phyloP scores from a whole-genome alignment of 2,888 invertebrate species.

The Diogma glabrata region DNA sequence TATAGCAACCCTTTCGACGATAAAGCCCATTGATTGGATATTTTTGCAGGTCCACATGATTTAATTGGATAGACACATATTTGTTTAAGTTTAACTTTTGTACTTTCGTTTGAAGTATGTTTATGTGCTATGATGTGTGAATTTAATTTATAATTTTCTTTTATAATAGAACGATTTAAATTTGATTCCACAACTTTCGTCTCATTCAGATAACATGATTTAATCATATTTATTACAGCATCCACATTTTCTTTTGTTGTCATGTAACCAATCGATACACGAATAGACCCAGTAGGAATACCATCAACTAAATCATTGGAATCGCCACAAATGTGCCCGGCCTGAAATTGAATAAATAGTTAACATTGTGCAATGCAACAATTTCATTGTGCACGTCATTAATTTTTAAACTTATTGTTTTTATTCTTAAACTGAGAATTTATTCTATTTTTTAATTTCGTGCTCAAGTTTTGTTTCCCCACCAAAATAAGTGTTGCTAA shows the following conservation, averaged over 20 bases:
- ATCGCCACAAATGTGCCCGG: constrained; percentile 88
- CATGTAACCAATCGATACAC: constrained; percentile 89
- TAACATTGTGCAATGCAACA: constrained; percentile 1
- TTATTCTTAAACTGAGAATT: too few species aligned
- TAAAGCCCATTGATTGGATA: constrained; percentile 55
- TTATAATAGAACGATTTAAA: background rate
- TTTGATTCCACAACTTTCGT: constrained; percentile 14
- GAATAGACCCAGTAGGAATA: constrained; percentile 80
- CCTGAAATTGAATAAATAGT: constrained; percentile 32
- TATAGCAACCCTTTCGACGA: constrained; percentile 67
- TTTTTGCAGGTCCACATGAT: constrained; percentile 73
- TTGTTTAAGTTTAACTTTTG: constrained; percentile 28
- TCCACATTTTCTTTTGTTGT: constrained; percentile 63
- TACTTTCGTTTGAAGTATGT: background rate
- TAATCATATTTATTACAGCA: constrained; percentile 59
- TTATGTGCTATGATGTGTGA: background rate
- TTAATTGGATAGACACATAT: constrained; percentile 79
- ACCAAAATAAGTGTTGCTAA: too few species aligned
- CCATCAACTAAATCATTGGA: constrained; percentile 74
- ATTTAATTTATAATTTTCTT: constrained; percentile 17
- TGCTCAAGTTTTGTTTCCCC: too few species aligned
- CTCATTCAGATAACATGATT: constrained; percentile 52
- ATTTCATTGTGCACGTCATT: too few species aligned
- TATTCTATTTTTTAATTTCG: too few species aligned
- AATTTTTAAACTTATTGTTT: too few species aligned